Base-by-base conservation (phyloP, 2,888 invertebrate species). In the Drosophila borealis region DNA sequence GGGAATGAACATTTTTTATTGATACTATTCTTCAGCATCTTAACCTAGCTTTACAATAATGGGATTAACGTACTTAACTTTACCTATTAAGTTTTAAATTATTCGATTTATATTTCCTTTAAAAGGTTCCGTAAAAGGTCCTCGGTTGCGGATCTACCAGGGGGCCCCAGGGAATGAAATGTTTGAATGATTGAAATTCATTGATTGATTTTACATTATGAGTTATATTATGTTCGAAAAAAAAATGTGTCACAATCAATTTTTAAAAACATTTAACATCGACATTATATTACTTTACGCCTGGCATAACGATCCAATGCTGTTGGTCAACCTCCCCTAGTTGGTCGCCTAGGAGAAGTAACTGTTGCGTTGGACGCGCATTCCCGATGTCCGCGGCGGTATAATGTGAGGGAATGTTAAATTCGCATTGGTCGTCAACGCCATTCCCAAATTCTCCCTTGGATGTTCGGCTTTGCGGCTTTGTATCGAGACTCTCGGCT, bases 381-480 rank as follows among this genome's bases (percentile, higher is more conserved):
- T 57, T 29, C 13, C 33, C 4, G 65, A 46, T 1, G 41, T 17
- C 3, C 4, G 61, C 1, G 70, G 14, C 3, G 54, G 70, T 1
- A 21, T 21, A 29, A 72, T 19, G 2, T 29, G 54, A 4, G 17
- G 34, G 2, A 17, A 3, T 4, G 9, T 0, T 2, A 2, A 9
- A 1, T 5, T n/a, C n/a, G 9, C 19, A 25, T 25, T 11, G 4
- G 8, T 8, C 3, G 5, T 9, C n/a, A 9, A 2, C 0, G 0
- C 42, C 4, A 42, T 21, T 9, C 11, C 46, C 8, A 8, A 8
- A 29, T 29, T 29, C 13, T 60, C 59, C 8, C 9, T 14, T 2
- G 77, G 60, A 55, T 80, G 80, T 14, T 77, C 80, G 3, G 67
- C 59, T 19, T 10, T 44, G 8, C 13, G 63, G 21, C 71, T 76